Conservation (phyloP, 92 coral and sea anemone species). For the Porites rus region DNA sequence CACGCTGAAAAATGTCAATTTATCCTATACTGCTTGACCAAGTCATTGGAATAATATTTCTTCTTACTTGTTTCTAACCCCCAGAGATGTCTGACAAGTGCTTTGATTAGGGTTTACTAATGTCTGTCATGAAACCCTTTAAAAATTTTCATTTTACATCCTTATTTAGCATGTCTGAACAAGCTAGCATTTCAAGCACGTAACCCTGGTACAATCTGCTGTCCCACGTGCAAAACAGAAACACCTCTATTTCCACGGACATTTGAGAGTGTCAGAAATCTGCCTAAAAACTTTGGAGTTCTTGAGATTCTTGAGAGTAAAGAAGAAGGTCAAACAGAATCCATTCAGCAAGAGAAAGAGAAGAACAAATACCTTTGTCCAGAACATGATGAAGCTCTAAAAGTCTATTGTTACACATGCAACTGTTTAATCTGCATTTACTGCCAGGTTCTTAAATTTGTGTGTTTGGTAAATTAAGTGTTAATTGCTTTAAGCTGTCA, state of each 20-base stretch:
- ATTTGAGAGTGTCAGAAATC: slow-evolving; percentile 58
- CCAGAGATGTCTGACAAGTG: no score
- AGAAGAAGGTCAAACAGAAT: slow-evolving; percentile 49
- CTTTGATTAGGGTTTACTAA: not conserved
- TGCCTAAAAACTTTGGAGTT: slow-evolving; percentile 93
- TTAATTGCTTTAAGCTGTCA: no score
- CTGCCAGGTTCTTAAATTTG: slow-evolving; percentile 75
- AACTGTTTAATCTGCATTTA: slow-evolving; percentile 90
- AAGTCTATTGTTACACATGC: slow-evolving; percentile 89
- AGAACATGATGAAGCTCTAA: slow-evolving; percentile 93
- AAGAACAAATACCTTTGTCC: slow-evolving; percentile 74
- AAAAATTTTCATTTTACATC: not conserved
- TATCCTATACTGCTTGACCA: no score
- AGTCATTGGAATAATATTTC: no score
- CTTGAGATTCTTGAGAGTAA: slow-evolving; percentile 83
- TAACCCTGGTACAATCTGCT: slow-evolving; percentile 64
- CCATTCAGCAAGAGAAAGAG: slow-evolving; percentile 48
- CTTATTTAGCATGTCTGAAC: slow-evolving; percentile 74
- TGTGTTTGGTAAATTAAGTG: no score
- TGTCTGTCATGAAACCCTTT: not conserved
- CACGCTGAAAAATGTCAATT: no score
- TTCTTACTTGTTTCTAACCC: no score
- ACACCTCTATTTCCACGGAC: slow-evolving; percentile 67
- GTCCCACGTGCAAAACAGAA: slow-evolving; percentile 91
- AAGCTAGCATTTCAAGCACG: slow-evolving; percentile 79